A percentile compares a stretch with the other conserved stretches of the same genome.
Conservation (phyloP, 2,113 vertebrate species). For the Turdus rufiventris region DNA sequence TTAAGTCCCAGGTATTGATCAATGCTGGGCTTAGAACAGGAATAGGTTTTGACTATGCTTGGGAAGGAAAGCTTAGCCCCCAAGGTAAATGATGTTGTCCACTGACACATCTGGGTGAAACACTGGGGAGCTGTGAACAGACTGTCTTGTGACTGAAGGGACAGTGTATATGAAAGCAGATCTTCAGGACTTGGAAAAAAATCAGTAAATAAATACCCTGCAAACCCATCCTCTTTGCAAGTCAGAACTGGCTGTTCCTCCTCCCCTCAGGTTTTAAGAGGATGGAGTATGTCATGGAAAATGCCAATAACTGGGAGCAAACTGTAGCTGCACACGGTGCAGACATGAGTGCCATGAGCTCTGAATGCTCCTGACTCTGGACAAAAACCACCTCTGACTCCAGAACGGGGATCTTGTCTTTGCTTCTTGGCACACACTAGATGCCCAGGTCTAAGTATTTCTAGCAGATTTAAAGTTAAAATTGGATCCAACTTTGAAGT, state of each 20-base stretch:
- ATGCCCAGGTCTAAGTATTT: not conserved
- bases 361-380: not conserved
- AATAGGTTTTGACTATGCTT: not conserved
- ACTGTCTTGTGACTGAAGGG: not conserved
- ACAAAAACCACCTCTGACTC: not conserved
- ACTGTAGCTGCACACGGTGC: not conserved
- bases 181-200: not conserved
- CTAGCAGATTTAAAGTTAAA: not conserved
- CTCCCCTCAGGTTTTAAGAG: not conserved
- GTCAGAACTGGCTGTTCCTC: not conserved
- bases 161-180: not conserved
- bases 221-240: not conserved
- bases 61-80: not conserved
- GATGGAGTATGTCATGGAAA: not conserved
- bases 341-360: not conserved
- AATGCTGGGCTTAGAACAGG: not conserved
- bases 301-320: not conserved
- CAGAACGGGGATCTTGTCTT: not conserved
- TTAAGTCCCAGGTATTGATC: not conserved
- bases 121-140: not conserved
- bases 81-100: not conserved
- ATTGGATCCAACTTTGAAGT: rapidly evolving
- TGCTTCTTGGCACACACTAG: not conserved
- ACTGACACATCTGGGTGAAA: not conserved
- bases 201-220: not conserved